phyloP scores from a whole-genome alignment of 2,797 vertebrate genomes.

The Cephalopachus bancanus region DNA sequence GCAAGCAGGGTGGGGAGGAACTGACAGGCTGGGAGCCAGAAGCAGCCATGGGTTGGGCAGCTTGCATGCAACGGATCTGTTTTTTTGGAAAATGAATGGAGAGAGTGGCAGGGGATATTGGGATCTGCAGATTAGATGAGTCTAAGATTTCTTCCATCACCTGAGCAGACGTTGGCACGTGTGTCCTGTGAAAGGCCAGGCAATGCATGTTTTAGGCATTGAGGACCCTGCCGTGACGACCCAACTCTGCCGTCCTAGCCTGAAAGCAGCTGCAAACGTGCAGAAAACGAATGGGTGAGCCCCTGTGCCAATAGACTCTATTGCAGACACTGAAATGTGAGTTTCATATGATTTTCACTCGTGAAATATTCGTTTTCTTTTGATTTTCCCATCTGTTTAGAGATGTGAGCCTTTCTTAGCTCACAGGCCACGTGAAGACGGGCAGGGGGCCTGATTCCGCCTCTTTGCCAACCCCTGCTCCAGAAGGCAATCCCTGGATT shows the following conservation, averaged over 20 bases:
- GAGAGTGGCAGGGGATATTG: too few species aligned
- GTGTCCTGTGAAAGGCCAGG: background rate
- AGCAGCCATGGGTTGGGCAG: background rate
- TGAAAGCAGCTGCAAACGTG: background rate
- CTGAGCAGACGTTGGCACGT: background rate
- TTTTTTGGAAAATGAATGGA: background rate
- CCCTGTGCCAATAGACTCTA: background rate
- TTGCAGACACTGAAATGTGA: background rate
- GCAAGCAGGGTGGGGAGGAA: too few species aligned
- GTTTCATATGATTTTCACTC: background rate
- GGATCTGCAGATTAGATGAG: background rate
- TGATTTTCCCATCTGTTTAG: background rate
- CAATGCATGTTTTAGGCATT: background rate
- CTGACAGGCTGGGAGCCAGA: accelerated
- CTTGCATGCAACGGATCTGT: background rate
- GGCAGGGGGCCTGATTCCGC: too few species aligned
- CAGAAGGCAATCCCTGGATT: background rate
- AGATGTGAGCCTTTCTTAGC: background rate
- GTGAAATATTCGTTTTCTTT: background rate
- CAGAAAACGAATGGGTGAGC: background rate
- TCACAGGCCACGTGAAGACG: background rate
- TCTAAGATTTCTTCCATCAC: background rate
- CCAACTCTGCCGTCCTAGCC: accelerated
- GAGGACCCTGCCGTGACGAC: background rate
- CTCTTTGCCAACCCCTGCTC: background rate